Percentiles rank a stretch among this genome's conserved stretches.
Conservation (phyloP, 2,113 vertebrate species). For the Odocoileus hemionus region DNA sequence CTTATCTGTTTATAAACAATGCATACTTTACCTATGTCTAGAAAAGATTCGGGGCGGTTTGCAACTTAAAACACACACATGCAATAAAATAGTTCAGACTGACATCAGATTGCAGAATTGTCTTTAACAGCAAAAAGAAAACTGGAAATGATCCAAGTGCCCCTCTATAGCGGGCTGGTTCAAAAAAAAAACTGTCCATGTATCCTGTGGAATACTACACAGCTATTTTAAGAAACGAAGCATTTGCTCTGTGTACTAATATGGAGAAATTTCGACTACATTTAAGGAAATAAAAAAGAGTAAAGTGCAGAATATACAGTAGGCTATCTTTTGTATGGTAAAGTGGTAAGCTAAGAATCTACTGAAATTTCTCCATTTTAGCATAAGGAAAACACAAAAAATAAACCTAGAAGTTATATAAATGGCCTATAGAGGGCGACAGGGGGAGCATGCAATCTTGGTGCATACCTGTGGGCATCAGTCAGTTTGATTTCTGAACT, state of each 20-base stretch:
- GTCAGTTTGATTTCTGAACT: background rate
- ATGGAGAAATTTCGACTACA: background rate
- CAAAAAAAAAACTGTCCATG: background rate
- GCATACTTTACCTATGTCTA: background rate
- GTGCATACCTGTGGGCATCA: background rate
- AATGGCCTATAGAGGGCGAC: background rate
- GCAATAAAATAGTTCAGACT: background rate
- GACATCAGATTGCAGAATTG: background rate
- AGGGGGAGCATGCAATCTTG: background rate
- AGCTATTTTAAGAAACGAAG: background rate
- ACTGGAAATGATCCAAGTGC: background rate
- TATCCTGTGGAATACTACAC: background rate
- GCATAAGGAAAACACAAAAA: background rate
- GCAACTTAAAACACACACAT: background rate
- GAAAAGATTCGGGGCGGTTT: background rate
- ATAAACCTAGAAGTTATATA: background rate
- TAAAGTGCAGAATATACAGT: background rate
- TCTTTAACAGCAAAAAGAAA: background rate
- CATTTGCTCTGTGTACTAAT: background rate
- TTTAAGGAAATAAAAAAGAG: background rate
- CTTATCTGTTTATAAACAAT: background rate
- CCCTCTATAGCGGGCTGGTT: background rate
- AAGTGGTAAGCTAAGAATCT: conserved; percentile 14
- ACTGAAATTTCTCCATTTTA: background rate
- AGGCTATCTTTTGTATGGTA: background rate